phyloP scores from a whole-genome alignment of 2,797 vertebrate species.

The Acanthopagrus latus region DNA sequence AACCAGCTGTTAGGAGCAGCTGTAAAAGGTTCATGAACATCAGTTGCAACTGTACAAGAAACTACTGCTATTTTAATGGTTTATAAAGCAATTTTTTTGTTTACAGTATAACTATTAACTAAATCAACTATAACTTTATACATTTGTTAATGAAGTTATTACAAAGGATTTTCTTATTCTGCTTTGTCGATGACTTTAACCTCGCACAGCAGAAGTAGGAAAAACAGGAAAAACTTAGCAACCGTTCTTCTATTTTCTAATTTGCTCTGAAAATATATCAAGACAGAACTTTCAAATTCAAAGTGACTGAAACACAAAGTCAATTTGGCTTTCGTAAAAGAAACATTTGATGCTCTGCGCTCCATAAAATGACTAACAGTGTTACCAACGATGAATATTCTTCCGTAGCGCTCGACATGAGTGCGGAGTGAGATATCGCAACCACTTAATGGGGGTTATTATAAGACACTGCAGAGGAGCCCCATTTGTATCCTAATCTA shows the following conservation, averaged over 20 bases:
- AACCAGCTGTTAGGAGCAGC: too few relatives aligned
- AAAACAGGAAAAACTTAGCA: not conserved
- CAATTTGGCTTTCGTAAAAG: not conserved
- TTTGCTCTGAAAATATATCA: not conserved
- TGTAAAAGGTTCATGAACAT: too few relatives aligned
- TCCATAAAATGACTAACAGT: constrained; percentile 4
- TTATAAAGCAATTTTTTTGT: too few relatives aligned
- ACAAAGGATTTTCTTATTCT: not conserved
- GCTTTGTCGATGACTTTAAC: not conserved
- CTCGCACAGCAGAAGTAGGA: not conserved
- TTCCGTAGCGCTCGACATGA: not conserved
- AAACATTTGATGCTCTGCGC: not conserved
- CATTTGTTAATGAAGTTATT: too few relatives aligned
- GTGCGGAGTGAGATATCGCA: constrained; percentile 46
- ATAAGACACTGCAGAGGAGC: constrained; percentile 36
- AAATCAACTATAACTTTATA: too few relatives aligned
- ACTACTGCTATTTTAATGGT: too few relatives aligned
- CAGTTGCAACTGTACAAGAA: too few relatives aligned
- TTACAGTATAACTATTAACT: too few relatives aligned
- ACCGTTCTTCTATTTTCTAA: not conserved
- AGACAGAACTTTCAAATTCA: not conserved
- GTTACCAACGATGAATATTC: constrained; percentile 1
- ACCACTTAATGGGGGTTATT: constrained; percentile 31
- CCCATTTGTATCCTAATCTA: constrained; percentile 49
- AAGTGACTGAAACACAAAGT: not conserved